These are phyloP conservation scores for Cydia amplana DNA, from an alignment of 1,140 invertebrate genomes.

Conservation along the genomic window DNA sequence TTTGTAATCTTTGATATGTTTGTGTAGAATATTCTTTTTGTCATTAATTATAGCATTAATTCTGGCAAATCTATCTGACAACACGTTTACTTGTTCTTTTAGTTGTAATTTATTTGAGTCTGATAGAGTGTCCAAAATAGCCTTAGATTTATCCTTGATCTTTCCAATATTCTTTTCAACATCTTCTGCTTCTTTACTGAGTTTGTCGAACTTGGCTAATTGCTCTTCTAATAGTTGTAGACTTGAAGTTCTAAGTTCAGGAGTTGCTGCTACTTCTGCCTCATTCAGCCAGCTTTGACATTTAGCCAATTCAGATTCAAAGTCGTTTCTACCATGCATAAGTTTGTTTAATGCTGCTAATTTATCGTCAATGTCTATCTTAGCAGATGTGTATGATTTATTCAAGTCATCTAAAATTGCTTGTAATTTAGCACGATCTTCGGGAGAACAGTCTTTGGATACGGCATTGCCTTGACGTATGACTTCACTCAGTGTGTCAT, in stretches of 20 bases:
- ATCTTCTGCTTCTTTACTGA: conserved; percentile 87
- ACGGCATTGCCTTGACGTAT: conserved; percentile 87
- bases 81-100: conserved; percentile 87
- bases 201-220: conserved; percentile 89
- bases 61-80: conserved; percentile 88
- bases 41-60: conserved; percentile 88
- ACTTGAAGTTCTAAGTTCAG: conserved; percentile 88
- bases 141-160: conserved; percentile 88
- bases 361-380: conserved; percentile 86
- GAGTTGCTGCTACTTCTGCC: conserved; percentile 90
- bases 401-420: conserved; percentile 84
- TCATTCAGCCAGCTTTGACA: conserved; percentile 92
- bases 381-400: conserved; percentile 85
- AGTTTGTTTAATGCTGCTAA: conserved; percentile 86
- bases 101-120: conserved; percentile 91
- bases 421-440: conserved; percentile 84
- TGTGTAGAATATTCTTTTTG: conserved; percentile 84
- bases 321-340: conserved; percentile 86
- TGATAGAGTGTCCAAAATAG: conserved; percentile 88
- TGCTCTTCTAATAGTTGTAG: conserved; percentile 92
- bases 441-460: conserved; percentile 89
- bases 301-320: conserved; percentile 89
- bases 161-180: conserved; percentile 86
- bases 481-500: conserved; percentile 86
- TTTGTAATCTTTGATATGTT: conserved; percentile 89